Percentiles rank a stretch among this genome's conserved stretches.
Evolutionary conservation across 2,888 invertebrate genomes (phyloP).

Genomic region (Gisinianus flammeolus): DNA sequence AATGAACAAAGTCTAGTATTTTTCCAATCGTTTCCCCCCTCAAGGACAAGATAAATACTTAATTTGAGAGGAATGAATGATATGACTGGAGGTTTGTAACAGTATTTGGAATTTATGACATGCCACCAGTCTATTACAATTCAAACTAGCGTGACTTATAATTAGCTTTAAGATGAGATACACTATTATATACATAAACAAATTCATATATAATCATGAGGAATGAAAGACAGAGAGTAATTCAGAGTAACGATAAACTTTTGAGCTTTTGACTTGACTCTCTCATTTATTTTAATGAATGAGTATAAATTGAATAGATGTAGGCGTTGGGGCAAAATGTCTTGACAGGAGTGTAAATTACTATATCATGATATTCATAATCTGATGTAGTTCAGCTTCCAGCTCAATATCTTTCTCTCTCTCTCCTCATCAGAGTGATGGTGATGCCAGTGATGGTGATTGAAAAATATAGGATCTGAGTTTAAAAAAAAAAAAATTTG

Average conservation of each 20-base stretch:
- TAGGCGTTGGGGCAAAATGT: background rate
- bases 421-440: too few relatives aligned
- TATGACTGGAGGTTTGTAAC: background rate
- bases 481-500: background rate
- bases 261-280: background rate
- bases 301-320: background rate
- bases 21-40: background rate
- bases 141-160: background rate
- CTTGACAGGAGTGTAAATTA: background rate
- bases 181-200: too few relatives aligned
- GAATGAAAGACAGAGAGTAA: too few relatives aligned
- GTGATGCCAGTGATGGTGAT: background rate
- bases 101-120: background rate
- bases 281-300: background rate
- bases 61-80: too few relatives aligned
- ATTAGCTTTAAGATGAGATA: background rate
- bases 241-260: background rate
- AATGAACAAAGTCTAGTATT: background rate
- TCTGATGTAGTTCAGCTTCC: too few relatives aligned
- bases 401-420: too few relatives aligned
- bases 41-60: background rate
- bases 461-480: background rate
- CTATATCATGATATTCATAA: background rate
- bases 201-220: too few relatives aligned
- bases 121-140: background rate